Conservation (phyloP, 2,113 vertebrate genomes). For the Leptobrachium leishanense region DNA sequence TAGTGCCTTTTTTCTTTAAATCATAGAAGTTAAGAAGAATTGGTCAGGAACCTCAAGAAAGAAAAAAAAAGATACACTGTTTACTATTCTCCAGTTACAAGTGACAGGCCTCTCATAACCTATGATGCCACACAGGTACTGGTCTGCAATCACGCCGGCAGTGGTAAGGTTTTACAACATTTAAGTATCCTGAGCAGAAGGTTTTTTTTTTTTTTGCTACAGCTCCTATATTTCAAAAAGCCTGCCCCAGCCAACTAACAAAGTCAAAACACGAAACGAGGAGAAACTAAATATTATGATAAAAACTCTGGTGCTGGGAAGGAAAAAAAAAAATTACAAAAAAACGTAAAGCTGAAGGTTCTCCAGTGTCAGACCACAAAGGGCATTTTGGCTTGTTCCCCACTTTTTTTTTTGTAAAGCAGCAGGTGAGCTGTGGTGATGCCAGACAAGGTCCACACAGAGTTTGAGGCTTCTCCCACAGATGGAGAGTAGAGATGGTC, state of each 20-base stretch:
- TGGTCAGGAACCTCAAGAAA: too few species aligned
- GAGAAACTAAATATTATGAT: constrained; percentile 1
- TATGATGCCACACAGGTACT: background rate
- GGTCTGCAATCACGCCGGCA: background rate
- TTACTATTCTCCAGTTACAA: background rate
- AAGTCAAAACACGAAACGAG: background rate
- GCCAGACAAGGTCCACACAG: constrained; percentile 16
- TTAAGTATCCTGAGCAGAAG: background rate
- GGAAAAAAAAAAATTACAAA: constrained; percentile 1
- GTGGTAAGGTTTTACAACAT: background rate
- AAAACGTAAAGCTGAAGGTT: constrained; percentile 18
- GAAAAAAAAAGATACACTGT: too few species aligned
- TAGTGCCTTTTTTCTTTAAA: background rate
- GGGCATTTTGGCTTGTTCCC: background rate
- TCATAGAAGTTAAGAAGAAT: background rate
- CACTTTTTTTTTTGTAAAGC: constrained; percentile 4
- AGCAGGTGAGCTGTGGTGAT: background rate
- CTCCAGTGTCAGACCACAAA: constrained; percentile 43
- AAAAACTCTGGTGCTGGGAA: constrained; percentile 6
- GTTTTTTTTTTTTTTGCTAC: background rate
- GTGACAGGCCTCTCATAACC: background rate
- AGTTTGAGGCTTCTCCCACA: constrained; percentile 25
- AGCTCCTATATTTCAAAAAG: background rate
- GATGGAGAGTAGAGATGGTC: constrained; percentile 9
- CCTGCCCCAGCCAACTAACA: background rate